A percentile compares a stretch with the other conserved stretches of the same genome.
Conservation (phyloP, 2,888 invertebrate genomes). For the Agrochola macilenta region DNA sequence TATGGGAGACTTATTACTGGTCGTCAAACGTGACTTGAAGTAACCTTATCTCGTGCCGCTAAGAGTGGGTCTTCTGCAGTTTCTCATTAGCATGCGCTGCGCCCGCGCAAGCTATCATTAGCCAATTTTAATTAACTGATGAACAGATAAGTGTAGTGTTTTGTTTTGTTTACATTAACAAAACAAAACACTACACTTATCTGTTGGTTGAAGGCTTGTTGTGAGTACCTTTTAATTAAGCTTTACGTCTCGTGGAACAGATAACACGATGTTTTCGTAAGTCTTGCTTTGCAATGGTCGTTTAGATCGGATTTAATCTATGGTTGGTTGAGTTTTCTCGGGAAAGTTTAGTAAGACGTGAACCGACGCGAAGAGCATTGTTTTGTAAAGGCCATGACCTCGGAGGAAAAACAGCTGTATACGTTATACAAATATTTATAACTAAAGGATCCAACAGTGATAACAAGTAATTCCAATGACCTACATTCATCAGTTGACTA, state of each 20-base stretch:
- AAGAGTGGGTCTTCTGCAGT: slow-evolving; percentile 27
- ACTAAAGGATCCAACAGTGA: not conserved
- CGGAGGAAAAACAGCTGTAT: no score
- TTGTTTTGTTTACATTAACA: slow-evolving; percentile 54
- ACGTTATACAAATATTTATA: not conserved
- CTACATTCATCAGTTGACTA: not conserved
- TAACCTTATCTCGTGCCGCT: not conserved
- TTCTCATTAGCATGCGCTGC: not conserved
- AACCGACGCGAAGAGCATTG: slow-evolving; percentile 7
- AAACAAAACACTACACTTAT: no score
- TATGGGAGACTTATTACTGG: not conserved
- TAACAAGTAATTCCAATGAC: not conserved
- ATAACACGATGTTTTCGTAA: slow-evolving; percentile 36
- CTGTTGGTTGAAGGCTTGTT: slow-evolving; percentile 25
- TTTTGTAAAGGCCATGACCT: not conserved
- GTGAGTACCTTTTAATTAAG: slow-evolving; percentile 46
- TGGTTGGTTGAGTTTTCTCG: slow-evolving; percentile 10
- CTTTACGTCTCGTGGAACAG: slow-evolving; percentile 36
- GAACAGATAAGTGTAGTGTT: slow-evolving; percentile 54
- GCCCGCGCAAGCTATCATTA: slow-evolving; percentile 59
- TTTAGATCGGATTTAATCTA: slow-evolving; percentile 17
- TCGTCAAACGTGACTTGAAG: not conserved
- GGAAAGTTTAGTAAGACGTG: not conserved
- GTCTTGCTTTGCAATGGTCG: slow-evolving; percentile 3
- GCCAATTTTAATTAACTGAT: slow-evolving; percentile 62